Conservation (phyloP, 2,888 invertebrate genomes). For the Microctonus hyperodae region DNA sequence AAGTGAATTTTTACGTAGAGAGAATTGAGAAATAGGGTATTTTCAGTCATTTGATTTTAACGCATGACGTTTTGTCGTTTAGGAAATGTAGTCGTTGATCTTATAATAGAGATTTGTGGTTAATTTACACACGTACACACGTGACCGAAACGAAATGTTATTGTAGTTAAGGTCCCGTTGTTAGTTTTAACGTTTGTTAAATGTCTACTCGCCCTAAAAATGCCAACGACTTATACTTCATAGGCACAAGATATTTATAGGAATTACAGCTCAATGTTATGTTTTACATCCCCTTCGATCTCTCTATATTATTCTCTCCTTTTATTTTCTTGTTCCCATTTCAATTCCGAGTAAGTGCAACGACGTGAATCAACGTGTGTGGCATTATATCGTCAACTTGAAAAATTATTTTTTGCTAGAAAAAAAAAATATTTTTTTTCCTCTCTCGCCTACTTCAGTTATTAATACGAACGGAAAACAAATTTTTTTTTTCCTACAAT, state of each 20-base stretch:
- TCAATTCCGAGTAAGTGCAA: background rate
- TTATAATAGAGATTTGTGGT: slow-evolving; percentile 37
- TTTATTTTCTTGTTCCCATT: background rate
- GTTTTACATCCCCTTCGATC: slow-evolving; percentile 12
- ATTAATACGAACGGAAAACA: background rate
- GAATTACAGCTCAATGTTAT: slow-evolving; percentile 24
- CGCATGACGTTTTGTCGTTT: background rate
- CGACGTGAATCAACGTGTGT: slow-evolving; percentile 4
- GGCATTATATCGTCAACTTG: background rate
- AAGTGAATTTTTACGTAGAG: background rate
- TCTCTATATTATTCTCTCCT: background rate
- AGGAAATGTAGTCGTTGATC: slow-evolving; percentile 10
- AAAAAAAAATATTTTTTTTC: background rate
- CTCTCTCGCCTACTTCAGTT: background rate
- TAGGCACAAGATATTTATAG: slow-evolving; percentile 56
- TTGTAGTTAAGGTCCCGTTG: slow-evolving; percentile 55
- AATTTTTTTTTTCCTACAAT: background rate
- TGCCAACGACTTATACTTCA: slow-evolving; percentile 28
- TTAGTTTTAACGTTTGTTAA: slow-evolving; percentile 61
- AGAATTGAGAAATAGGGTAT: background rate
- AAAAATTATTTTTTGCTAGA: background rate
- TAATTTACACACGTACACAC: slow-evolving; percentile 50
- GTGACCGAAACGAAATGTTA: slow-evolving; percentile 63
- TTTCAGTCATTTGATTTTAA: background rate
- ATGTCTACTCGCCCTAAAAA: slow-evolving; percentile 29